Conservation (phyloP, 2,113 vertebrate species). For the Prochilodus magdalenae region DNA sequence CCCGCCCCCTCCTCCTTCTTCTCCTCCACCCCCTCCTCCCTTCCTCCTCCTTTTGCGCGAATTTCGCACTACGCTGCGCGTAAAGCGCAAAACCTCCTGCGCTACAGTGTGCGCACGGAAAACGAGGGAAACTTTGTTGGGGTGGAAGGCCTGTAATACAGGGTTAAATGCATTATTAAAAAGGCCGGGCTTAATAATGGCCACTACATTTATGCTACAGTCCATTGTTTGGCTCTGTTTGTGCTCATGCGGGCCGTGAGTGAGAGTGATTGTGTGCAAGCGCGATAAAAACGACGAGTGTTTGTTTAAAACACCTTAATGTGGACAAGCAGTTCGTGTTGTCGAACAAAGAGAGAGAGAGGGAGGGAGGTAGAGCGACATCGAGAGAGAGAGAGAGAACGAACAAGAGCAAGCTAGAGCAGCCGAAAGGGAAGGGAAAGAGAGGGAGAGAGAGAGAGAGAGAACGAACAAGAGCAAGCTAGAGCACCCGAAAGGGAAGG, state of each 20-base stretch:
- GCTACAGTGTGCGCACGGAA: conserved; percentile 16
- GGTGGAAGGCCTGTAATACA: background rate
- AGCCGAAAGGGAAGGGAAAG: no score
- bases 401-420: no score
- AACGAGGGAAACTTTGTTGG: background rate
- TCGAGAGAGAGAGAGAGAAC: background rate
- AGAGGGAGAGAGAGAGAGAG: no score
- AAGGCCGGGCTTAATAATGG: background rate
- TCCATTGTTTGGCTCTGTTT: no score
- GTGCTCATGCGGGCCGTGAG: no score
- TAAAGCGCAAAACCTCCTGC: conserved; percentile 19
- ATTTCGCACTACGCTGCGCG: conserved; percentile 34
- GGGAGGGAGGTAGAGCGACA: background rate
- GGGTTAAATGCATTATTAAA: background rate
- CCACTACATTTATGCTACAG: no score
- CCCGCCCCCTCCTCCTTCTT: conserved; percentile 6
- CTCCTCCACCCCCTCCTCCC: conserved; percentile 16
- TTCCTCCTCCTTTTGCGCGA: background rate
- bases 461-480: no score
- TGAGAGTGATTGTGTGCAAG: background rate
- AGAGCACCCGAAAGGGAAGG: no score
- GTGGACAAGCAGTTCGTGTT: background rate
- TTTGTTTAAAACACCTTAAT: background rate
- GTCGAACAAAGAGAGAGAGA: background rate
- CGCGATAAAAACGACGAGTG: background rate